phyloP scores from a whole-genome alignment of 2,797 vertebrate species.

The Onychomys arenicola region DNA sequence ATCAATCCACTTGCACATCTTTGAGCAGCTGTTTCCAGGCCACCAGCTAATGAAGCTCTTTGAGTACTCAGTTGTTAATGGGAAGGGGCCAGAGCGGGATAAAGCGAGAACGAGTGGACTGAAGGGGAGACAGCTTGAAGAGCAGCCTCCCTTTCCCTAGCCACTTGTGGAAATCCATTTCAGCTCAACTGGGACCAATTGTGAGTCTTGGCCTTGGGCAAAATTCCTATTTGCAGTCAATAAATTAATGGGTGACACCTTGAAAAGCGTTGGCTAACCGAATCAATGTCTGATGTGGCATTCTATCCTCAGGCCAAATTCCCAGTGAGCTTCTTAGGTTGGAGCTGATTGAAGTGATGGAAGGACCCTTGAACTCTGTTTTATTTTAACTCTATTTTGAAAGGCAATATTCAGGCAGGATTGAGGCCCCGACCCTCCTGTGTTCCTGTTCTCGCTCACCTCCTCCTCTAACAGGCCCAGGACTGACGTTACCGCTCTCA shows the following conservation, averaged over 20 bases:
- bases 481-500: not conserved
- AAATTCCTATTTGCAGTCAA: slow-evolving; percentile 76
- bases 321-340: slow-evolving; percentile 29
- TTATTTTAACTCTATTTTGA: not conserved
- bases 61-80: slow-evolving; percentile 55
- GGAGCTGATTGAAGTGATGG: slow-evolving; percentile 18
- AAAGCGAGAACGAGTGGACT: slow-evolving; percentile 52
- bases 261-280: slow-evolving; percentile 59
- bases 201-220: slow-evolving; percentile 76
- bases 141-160: slow-evolving; percentile 61
- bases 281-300: slow-evolving; percentile 74
- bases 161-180: slow-evolving; percentile 80
- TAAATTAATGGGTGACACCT: slow-evolving; percentile 77
- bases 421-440: not conserved
- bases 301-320: slow-evolving; percentile 74
- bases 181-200: slow-evolving; percentile 76
- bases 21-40: slow-evolving; percentile 53
- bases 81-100: not conserved
- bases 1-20: slow-evolving; percentile 60
- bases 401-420: not conserved
- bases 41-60: slow-evolving; percentile 62
- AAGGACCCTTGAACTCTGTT: not conserved
- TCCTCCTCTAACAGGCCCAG: not conserved
- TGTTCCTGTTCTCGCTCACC: not conserved
- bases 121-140: slow-evolving; percentile 53